Percentiles rank a stretch among this genome's conserved stretches.
Evolutionary conservation across 2,888 invertebrate species (phyloP).

Genomic region (Stratiomys singularior): DNA sequence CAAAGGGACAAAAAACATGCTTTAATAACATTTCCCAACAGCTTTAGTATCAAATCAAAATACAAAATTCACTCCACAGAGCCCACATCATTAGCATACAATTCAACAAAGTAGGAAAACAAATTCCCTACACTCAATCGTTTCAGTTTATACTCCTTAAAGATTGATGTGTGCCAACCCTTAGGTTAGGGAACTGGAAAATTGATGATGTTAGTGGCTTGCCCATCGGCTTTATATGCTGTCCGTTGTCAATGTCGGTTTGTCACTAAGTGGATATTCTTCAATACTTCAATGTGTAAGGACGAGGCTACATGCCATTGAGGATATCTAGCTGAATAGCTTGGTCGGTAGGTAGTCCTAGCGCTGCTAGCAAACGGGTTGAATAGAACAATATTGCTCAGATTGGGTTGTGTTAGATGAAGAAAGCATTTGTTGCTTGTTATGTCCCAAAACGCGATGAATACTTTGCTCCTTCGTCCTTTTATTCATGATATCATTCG

Average conservation of each 20-base stretch:
- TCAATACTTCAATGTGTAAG: background rate
- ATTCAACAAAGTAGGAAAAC: background rate
- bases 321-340: background rate
- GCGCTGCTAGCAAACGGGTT: constrained; percentile 1
- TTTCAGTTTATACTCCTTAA: constrained; percentile 17
- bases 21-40: too few species aligned
- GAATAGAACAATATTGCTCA: background rate
- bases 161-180: constrained; percentile 26
- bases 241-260: constrained; percentile 36
- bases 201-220: constrained; percentile 30
- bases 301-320: background rate
- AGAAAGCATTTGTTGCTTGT: background rate
- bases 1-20: too few species aligned
- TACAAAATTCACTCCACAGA: background rate
- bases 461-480: constrained; percentile 10
- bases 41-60: background rate
- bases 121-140: constrained; percentile 2
- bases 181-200: constrained; percentile 1
- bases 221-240: background rate
- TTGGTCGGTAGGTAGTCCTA: background rate
- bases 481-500: constrained; percentile 14
- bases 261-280: constrained; percentile 33
- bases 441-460: background rate
- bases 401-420: background rate
- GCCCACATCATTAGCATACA: constrained; percentile 7